These are phyloP conservation scores for Pseudococcus viburni DNA, from an alignment of 2,888 invertebrate species.

Conservation along the genomic window DNA sequence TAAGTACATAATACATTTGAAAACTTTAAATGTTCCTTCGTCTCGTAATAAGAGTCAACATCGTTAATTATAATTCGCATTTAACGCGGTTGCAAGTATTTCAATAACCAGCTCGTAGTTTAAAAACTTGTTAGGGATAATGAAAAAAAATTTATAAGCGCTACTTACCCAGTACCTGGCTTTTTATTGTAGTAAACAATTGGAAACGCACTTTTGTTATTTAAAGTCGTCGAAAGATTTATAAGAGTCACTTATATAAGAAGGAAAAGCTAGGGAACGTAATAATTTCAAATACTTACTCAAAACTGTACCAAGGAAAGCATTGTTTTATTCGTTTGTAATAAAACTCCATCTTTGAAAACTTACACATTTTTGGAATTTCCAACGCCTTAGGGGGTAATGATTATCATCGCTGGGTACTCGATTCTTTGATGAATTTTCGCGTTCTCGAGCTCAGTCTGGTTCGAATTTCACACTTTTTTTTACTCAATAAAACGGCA, in stretches of 20 bases:
- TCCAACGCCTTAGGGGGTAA: conserved; percentile 31
- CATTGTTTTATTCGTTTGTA: conserved; percentile 53
- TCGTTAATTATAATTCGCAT: conserved; percentile 48
- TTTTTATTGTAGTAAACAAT: conserved; percentile 24
- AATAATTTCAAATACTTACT: conserved; percentile 35
- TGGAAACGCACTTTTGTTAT: conserved; percentile 46
- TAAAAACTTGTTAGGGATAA: conserved; percentile 5
- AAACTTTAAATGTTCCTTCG: background rate
- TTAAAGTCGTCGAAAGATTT: conserved; percentile 11
- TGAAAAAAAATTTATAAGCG: conserved; percentile 6
- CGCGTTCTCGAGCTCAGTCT: background rate
- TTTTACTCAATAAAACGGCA: background rate
- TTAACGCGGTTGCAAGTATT: conserved; percentile 18
- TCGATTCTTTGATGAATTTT: conserved; percentile 34
- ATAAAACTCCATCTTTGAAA: conserved; percentile 21
- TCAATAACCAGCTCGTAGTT: conserved; percentile 4
- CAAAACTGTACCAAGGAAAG: background rate
- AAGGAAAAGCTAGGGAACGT: background rate
- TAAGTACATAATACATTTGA: background rate
- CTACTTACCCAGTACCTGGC: background rate
- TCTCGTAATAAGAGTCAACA: conserved; percentile 2
- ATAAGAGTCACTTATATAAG: conserved; percentile 27
- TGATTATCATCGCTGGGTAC: background rate
- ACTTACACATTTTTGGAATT: conserved; percentile 41
- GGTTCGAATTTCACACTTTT: conserved; percentile 19